phyloP scores from a whole-genome alignment of 2,113 vertebrate species.

The Dunckerocampus dactyliophorus region DNA sequence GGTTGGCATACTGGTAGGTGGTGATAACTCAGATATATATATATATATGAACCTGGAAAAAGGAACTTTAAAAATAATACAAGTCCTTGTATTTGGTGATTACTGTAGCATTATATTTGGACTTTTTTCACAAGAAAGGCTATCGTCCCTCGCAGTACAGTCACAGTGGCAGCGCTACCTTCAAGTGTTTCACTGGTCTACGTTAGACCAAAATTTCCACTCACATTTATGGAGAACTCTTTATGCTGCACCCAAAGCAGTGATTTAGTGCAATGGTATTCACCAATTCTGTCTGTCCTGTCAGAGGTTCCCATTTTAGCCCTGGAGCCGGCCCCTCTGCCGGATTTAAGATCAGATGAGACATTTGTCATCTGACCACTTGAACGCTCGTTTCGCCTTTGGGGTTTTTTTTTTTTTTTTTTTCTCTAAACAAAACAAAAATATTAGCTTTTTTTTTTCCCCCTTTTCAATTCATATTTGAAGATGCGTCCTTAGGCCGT shows the following conservation, averaged over 20 bases:
- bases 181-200: constrained; percentile 4
- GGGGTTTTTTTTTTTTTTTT: constrained; percentile 35
- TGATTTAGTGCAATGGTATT: constrained; percentile 60
- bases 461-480: constrained; percentile 47
- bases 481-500: constrained; percentile 61
- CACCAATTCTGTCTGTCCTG: constrained; percentile 50
- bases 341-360: constrained; percentile 66
- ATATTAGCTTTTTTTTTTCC: constrained; percentile 27
- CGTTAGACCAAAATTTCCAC: constrained; percentile 32
- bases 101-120: not conserved
- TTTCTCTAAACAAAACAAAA: constrained; percentile 23
- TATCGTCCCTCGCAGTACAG: not conserved
- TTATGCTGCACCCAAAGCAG: constrained; percentile 19
- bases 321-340: constrained; percentile 45
- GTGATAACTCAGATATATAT: not conserved
- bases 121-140: not conserved
- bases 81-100: not conserved
- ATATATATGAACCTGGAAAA: constrained; percentile 6
- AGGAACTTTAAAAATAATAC: not conserved
- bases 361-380: constrained; percentile 74
- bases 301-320: constrained; percentile 58
- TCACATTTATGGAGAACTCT: constrained; percentile 34
- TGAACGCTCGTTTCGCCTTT: constrained; percentile 65
- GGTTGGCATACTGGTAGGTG: not conserved
- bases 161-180: constrained; percentile 10